Evolutionary conservation across 1,140 invertebrate species (phyloP).

Genomic region (Panulirus ornatus): DNA sequence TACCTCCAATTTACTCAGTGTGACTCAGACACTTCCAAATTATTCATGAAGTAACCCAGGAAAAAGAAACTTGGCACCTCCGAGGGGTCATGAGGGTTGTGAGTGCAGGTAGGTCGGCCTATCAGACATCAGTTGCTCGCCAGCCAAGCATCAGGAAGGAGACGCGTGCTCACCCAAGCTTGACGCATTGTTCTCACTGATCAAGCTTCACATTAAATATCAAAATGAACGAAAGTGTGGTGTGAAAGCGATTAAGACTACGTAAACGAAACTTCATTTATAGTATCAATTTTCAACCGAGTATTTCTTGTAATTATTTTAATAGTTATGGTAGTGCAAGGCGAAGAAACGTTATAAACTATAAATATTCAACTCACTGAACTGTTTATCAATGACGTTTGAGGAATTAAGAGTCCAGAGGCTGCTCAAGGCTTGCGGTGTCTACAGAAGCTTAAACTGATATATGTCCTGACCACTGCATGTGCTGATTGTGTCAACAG

Average conservation of each 20-base stretch:
- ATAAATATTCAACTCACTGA: background rate
- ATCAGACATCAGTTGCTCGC: background rate
- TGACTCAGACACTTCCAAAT: background rate
- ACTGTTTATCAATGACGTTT: background rate
- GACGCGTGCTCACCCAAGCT: background rate
- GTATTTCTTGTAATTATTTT: too few relatives aligned
- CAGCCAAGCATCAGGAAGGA: background rate
- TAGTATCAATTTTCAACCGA: too few relatives aligned
- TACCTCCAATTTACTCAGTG: background rate
- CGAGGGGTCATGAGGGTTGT: background rate
- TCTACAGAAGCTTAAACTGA: too few relatives aligned
- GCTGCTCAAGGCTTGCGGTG: background rate
- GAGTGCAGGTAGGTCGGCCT: background rate
- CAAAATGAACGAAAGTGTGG: background rate
- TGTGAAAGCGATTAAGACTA: background rate
- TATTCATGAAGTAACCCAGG: background rate
- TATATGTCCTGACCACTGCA: too few relatives aligned
- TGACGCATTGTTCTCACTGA: background rate
- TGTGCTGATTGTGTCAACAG: too few relatives aligned
- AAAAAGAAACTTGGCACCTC: background rate
- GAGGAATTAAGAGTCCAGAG: background rate
- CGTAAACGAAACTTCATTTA: too few relatives aligned
- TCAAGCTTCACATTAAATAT: background rate
- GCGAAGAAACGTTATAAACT: background rate
- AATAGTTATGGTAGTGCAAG: too few relatives aligned